A percentile compares a stretch with the other conserved stretches of the same genome.
Conservation (phyloP, 2,888 invertebrate genomes). For the Acleris holmiana region DNA sequence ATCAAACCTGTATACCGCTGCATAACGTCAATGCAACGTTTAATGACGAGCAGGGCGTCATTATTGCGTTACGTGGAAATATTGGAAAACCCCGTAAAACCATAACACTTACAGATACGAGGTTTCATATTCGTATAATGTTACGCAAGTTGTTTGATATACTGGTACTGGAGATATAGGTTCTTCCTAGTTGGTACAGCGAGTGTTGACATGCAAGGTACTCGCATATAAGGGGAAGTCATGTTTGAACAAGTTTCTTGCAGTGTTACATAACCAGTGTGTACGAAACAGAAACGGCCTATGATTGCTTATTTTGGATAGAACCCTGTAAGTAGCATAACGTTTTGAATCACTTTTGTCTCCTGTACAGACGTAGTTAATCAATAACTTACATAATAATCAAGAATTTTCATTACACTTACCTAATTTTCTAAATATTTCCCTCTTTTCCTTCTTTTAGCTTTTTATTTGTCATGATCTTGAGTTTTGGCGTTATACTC, state of each 20-base stretch:
- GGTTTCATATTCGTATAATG: conserved; percentile 30
- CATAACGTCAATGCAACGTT: conserved; percentile 8
- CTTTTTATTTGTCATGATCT: not conserved
- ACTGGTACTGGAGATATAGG: conserved; percentile 3
- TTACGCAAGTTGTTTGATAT: conserved; percentile 23
- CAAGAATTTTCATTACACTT: no score
- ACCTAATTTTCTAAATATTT: not conserved
- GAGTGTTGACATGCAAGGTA: not conserved
- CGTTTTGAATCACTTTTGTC: no score
- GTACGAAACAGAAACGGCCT: no score
- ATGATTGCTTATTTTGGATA: no score
- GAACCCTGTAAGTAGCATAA: no score
- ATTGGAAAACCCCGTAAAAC: conserved; percentile 29
- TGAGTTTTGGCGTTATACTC: no score
- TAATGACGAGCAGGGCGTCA: conserved; percentile 1
- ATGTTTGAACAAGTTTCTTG: not conserved
- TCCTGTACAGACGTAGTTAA: no score
- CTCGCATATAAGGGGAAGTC: not conserved
- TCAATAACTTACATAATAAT: no score
- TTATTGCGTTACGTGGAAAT: conserved; percentile 26
- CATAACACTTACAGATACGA: conserved; percentile 20
- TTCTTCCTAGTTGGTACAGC: not conserved
- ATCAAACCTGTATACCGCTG: not conserved
- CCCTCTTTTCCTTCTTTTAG: not conserved
- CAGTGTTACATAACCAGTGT: no score